A percentile compares a stretch with the other conserved stretches of the same genome.
Conservation (phyloP, 2,888 invertebrate genomes). For the Stramonita haemastoma region DNA sequence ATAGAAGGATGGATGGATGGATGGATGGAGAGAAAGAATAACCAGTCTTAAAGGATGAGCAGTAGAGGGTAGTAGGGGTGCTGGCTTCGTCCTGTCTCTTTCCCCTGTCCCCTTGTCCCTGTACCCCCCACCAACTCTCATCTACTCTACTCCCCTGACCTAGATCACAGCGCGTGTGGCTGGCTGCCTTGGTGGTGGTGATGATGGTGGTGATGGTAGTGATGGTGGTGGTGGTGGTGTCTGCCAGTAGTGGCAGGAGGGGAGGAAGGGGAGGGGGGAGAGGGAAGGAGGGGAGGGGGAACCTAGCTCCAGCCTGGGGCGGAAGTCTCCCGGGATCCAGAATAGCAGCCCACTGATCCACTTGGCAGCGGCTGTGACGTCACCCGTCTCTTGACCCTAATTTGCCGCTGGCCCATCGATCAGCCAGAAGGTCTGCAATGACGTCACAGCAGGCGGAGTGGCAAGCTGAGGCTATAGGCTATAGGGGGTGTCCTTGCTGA, state of each 20-base stretch:
- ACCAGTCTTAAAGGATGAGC: too few relatives aligned
- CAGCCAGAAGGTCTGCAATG: constrained; percentile 28
- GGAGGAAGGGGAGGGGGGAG: background rate
- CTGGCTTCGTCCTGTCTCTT: too few relatives aligned
- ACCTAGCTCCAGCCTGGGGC: background rate
- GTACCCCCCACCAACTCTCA: too few relatives aligned
- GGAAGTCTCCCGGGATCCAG: constrained; percentile 18
- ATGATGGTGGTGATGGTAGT: too few relatives aligned
- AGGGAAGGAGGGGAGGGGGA: background rate
- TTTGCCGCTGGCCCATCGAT: constrained; percentile 16
- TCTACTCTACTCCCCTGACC: too few relatives aligned
- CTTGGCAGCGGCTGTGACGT: constrained; percentile 32
- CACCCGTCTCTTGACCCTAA: constrained; percentile 35
- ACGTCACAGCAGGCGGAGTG: constrained; percentile 21
- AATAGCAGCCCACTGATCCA: constrained; percentile 30
- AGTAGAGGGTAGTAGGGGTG: too few relatives aligned
- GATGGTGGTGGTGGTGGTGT: too few relatives aligned
- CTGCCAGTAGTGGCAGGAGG: too few relatives aligned
- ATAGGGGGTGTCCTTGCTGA: constrained; percentile 17
- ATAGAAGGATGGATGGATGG: background rate
- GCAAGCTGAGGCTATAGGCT: background rate
- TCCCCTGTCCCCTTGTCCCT: too few relatives aligned
- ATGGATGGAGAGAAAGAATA: too few relatives aligned
- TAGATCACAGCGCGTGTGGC: too few relatives aligned
- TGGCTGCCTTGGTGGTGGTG: too few relatives aligned